Evolutionary conservation across 2,113 vertebrate species (phyloP).

Genomic region (Actenoides lindsayi): DNA sequence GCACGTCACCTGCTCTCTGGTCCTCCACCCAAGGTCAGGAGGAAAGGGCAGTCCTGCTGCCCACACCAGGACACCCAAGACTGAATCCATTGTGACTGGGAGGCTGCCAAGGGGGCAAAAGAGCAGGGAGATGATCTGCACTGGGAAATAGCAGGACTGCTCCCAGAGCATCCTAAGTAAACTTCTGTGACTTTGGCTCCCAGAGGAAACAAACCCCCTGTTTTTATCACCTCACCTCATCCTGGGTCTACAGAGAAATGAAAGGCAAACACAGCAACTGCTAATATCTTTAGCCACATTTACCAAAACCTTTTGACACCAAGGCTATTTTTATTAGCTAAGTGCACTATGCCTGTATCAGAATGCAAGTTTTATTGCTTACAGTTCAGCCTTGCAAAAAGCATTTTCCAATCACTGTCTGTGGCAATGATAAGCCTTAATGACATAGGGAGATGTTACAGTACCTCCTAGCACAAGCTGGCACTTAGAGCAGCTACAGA

Average conservation of each 20-base stretch:
- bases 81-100: not conserved
- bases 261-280: constrained; percentile 25
- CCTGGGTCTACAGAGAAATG: constrained; percentile 9
- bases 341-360: constrained; percentile 72
- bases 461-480: constrained; percentile 55
- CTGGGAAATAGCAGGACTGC: not conserved
- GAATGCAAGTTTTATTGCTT: constrained; percentile 76
- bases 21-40: not conserved
- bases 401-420: constrained; percentile 76
- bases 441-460: constrained; percentile 41
- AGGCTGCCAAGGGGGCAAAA: not conserved
- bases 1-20: not conserved
- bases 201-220: constrained; percentile 39
- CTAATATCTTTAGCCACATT: constrained; percentile 72
- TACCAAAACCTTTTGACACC: constrained; percentile 78
- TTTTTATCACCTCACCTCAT: constrained; percentile 67
- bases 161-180: not conserved
- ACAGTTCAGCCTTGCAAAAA: constrained; percentile 75
- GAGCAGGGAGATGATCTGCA: not conserved
- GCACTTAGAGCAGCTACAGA: not conserved
- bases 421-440: constrained; percentile 71
- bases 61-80: not conserved
- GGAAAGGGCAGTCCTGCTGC: not conserved
- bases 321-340: constrained; percentile 78
- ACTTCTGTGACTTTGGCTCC: not conserved